Conservation (phyloP, 2,797 vertebrate species). For the Microtus obscurus region DNA sequence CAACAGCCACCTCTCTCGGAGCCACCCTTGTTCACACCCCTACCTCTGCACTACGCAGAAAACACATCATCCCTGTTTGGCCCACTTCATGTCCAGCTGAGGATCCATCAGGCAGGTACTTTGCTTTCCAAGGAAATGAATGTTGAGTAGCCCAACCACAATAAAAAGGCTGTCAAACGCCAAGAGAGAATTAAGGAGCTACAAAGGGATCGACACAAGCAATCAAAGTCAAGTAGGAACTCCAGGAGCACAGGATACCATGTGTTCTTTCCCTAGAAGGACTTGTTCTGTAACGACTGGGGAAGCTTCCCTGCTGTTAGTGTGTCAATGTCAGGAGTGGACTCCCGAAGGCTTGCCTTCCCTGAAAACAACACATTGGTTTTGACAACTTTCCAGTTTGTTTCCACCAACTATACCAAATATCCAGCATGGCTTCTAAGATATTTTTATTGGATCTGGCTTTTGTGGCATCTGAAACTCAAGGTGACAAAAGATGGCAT, state of each 20-base stretch:
- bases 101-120: neutral
- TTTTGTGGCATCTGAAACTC: slow-evolving; percentile 40
- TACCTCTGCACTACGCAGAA: too few relatives aligned
- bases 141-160: slow-evolving; percentile 30
- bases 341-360: neutral
- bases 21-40: neutral
- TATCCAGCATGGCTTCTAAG: neutral
- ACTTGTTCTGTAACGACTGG: neutral
- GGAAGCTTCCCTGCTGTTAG: neutral
- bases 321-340: neutral
- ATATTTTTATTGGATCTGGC: slow-evolving; percentile 10
- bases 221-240: slow-evolving; percentile 28
- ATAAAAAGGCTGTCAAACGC: neutral
- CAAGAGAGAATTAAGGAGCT: slow-evolving; percentile 18
- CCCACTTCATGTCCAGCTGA: neutral
- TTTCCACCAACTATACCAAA: neutral
- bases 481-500: neutral
- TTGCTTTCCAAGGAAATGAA: neutral
- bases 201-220: neutral
- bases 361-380: slow-evolving; percentile 14
- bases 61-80: neutral
- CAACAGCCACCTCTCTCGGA: neutral
- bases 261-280: slow-evolving; percentile 16
- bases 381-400: slow-evolving; percentile 47
- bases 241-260: neutral